Evolutionary conservation across 2,113 vertebrate genomes (phyloP).

Genomic region (Motacilla alba): DNA sequence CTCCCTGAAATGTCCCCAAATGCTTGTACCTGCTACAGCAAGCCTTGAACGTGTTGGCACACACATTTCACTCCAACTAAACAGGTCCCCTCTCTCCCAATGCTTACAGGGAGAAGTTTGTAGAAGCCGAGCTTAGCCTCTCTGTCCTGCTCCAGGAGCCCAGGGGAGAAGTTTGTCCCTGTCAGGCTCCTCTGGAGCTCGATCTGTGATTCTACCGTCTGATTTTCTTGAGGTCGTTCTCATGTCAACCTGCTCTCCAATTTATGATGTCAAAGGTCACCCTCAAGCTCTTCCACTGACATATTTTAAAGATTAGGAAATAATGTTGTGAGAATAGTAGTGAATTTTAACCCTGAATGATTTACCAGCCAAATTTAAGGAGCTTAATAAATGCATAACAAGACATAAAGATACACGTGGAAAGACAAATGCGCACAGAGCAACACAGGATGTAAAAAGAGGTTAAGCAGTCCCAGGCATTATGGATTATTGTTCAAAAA

Average conservation of each 20-base stretch:
- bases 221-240: conserved; percentile 23
- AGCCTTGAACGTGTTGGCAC: neutral
- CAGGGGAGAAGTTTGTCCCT: neutral
- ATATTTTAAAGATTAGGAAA: conserved; percentile 54
- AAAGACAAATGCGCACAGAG: neutral
- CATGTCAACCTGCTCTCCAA: neutral
- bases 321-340: neutral
- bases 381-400: neutral
- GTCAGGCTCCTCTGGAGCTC: neutral
- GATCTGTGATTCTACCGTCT: neutral
- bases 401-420: neutral
- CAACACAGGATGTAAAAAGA: neutral
- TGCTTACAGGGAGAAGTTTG: neutral
- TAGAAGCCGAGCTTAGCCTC: neutral
- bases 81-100: neutral
- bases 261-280: conserved; percentile 46
- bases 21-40: neutral
- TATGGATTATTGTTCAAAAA: neutral
- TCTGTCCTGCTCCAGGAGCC: neutral
- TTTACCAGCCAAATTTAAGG: neutral
- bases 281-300: conserved; percentile 1
- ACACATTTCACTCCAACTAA: neutral
- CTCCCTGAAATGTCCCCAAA: neutral
- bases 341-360: conserved; percentile 6
- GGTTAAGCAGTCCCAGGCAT: neutral